Conservation (phyloP, 2,113 vertebrate species). For the Apodemus sylvaticus region DNA sequence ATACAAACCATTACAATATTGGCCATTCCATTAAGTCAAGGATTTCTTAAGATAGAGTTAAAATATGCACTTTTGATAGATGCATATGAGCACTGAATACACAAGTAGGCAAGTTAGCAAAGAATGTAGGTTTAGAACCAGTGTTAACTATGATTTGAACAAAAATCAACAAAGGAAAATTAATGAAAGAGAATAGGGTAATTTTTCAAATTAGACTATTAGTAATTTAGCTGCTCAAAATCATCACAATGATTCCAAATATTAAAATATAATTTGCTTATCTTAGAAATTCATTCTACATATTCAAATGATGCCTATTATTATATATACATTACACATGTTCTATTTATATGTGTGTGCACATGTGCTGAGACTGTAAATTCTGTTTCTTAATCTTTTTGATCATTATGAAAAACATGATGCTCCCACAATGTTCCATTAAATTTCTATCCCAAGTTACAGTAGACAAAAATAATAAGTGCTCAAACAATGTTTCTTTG, state of each 20-base stretch:
- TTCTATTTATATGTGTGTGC: not conserved
- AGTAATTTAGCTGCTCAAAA: not conserved
- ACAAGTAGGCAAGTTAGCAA: slow-evolving; percentile 14
- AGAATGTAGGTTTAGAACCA: not conserved
- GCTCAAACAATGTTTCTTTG: not conserved
- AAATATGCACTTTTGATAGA: not conserved
- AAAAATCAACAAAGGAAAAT: not conserved
- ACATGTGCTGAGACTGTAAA: not conserved
- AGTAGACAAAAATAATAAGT: not conserved
- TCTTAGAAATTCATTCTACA: not conserved
- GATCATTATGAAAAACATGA: not conserved
- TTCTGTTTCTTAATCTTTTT: not conserved
- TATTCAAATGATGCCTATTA: not conserved
- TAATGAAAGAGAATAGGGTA: not conserved
- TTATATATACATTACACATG: not conserved
- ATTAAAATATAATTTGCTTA: not conserved
- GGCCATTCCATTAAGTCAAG: not conserved
- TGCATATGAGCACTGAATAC: not conserved
- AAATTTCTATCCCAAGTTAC: not conserved
- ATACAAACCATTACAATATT: not conserved
- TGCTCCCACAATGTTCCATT: accelerated
- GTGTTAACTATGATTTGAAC: not conserved
- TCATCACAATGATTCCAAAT: not conserved
- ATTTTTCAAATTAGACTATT: not conserved
- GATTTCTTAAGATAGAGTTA: not conserved